These are phyloP conservation scores for Acanthurus tractus DNA, from an alignment of 2,797 vertebrate species.

Conservation along the genomic window DNA sequence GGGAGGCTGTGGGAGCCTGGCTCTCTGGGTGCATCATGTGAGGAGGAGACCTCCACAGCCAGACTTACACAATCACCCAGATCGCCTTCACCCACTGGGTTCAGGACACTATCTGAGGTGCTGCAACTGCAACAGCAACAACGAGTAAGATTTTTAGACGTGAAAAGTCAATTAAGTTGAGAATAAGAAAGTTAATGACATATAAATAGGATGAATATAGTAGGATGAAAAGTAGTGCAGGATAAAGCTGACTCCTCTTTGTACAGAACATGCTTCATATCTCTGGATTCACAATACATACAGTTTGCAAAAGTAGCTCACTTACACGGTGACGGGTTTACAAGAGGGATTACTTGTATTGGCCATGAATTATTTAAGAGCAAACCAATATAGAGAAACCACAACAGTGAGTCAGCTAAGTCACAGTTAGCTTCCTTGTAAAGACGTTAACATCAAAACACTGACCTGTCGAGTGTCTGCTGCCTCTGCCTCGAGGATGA, in stretches of 20 bases:
- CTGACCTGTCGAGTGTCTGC: conserved; percentile 71
- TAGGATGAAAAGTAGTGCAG: background rate
- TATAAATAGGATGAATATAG: background rate
- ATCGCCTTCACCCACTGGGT: conserved; percentile 56
- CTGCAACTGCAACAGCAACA: conserved; percentile 37
- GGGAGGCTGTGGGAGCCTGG: conserved; percentile 34
- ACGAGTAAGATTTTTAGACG: background rate
- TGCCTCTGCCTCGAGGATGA: conserved; percentile 31
- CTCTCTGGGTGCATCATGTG: conserved; percentile 47
- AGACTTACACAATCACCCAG: conserved; percentile 56
- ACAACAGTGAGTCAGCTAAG: background rate
- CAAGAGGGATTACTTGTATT: conserved; percentile 10
- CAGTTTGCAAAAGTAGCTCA: conserved; percentile 2
- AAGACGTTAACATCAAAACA: conserved; percentile 14
- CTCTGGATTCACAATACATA: background rate
- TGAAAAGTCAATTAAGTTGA: background rate
- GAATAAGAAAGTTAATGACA: too few species aligned
- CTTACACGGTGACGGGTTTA: conserved; percentile 11
- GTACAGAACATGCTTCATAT: background rate
- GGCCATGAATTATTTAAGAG: conserved; percentile 33
- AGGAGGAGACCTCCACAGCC: conserved; percentile 63
- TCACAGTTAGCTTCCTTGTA: background rate
- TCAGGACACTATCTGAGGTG: conserved; percentile 19
- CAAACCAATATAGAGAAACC: conserved; percentile 4
- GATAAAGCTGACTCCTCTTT: background rate